Evolutionary conservation across 2,113 vertebrate genomes (phyloP).

Genomic region (Phainopepla nitens): DNA sequence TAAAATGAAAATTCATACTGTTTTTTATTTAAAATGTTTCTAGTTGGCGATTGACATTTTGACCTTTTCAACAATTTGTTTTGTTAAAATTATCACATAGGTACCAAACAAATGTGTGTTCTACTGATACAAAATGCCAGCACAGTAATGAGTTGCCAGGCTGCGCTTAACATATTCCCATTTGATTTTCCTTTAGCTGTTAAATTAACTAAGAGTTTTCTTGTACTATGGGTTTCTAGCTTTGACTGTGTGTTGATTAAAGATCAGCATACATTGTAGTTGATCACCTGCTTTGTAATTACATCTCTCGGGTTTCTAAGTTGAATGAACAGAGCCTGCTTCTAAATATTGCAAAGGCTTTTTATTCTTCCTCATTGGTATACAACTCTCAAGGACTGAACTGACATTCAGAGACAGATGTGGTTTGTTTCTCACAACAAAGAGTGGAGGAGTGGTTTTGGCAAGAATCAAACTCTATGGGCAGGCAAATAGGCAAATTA

Average conservation of each 20-base stretch:
- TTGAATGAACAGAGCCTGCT: neutral
- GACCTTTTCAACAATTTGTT: neutral
- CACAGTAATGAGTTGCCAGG: neutral
- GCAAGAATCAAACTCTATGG: neutral
- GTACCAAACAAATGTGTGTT: neutral
- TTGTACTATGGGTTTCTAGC: slow-evolving; percentile 7
- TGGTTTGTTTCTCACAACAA: neutral
- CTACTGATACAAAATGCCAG: neutral
- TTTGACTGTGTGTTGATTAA: slow-evolving; percentile 53
- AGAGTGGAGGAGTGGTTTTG: neutral
- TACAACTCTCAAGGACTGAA: neutral
- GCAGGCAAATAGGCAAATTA: neutral
- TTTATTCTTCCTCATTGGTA: neutral
- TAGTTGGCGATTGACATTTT: neutral
- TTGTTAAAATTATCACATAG: neutral
- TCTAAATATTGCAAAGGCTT: slow-evolving; percentile 18
- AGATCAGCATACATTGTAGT: slow-evolving; percentile 8
- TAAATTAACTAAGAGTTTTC: slow-evolving; percentile 57
- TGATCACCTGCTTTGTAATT: slow-evolving; percentile 43
- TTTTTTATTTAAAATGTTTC: neutral
- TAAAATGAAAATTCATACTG: neutral
- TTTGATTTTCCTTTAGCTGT: slow-evolving; percentile 25
- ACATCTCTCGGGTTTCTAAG: neutral
- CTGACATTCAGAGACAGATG: neutral
- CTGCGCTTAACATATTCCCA: neutral